A percentile compares a stretch with the other conserved stretches of the same genome.
Evolutionary conservation across 1,140 invertebrate genomes (phyloP).

Genomic region (Ostrea edulis): DNA sequence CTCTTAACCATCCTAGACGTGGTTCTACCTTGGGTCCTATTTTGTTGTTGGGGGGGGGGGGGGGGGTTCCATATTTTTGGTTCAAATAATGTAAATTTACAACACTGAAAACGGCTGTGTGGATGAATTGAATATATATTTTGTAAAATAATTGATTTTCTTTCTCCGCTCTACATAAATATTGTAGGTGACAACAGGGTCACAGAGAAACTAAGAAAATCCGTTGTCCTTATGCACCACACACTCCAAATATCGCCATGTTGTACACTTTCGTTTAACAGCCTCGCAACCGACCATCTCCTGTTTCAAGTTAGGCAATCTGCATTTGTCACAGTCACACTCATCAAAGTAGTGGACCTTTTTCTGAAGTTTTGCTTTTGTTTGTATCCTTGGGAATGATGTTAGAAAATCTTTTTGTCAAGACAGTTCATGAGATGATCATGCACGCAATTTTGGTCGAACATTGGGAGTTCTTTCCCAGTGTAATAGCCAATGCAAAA

Average conservation of each 20-base stretch:
- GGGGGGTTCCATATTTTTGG: no score
- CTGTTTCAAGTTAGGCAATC: background rate
- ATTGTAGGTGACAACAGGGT: no score
- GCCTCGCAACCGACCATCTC: conserved; percentile 26
- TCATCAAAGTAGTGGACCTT: background rate
- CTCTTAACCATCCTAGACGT: no score
- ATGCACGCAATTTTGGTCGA: background rate
- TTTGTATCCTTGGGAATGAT: background rate
- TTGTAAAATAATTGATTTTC: no score
- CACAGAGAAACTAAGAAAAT: background rate
- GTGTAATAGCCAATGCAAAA: background rate
- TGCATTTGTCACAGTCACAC: background rate
- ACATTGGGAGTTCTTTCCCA: background rate
- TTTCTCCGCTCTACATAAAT: no score
- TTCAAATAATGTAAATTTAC: no score
- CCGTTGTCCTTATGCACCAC: background rate
- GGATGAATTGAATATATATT: no score
- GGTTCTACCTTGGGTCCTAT: no score
- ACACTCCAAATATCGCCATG: background rate
- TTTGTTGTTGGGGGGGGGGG: no score
- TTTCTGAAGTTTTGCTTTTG: background rate
- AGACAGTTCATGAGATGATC: conserved; percentile 13
- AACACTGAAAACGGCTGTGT: no score
- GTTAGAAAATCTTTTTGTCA: background rate
- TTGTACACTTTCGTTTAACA: background rate